Base-by-base conservation (phyloP, 2,113 vertebrate species). In the Peromyscus californicus region DNA sequence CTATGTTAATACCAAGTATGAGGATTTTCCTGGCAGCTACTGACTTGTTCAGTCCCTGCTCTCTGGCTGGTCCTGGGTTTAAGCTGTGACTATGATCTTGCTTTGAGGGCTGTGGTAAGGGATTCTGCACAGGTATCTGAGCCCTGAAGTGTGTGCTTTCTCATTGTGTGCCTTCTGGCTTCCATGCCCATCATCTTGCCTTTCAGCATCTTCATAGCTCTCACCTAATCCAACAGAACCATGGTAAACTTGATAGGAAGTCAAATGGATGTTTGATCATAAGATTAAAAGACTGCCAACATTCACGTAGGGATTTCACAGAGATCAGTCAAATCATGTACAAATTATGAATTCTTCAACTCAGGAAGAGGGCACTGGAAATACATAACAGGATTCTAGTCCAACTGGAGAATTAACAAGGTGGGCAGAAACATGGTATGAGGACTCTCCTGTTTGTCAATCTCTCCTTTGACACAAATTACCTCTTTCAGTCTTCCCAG, bases 391-490 rank as follows among this genome's bases (percentile, higher is more conserved):
- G 19, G 10, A 36, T 78, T 89, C 87, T 82, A 54, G 11, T 82
- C 36, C 87, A 94, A 91, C 29, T 80, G 45, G 31, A 69, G 67
- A 88, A 91, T 91, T 79, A 93, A 85, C 16, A 74, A 29, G 0
- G 4, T 82, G 80, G 65, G 48, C 31, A 76, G 82, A 11, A 76
- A 80, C 39, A 84, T 42, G 10, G 12, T 42, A 61, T 39, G 59
- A 84, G 21, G 54, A 65, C 24, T 90, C 72, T 75, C 8, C 76
- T 36, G 33, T 91, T 91, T 86, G 33, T 54, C 36, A 82, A n/a
- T 80, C 11, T 51, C 24, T 80, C 67, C 74, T 82, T 94, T 51
- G 24, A 78, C 39, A 84, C 72, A 79, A 93, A 83, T 93, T 48
- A 72, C 54, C 74, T 87, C 87, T 59, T 15, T n/a, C 24, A 33